Evolutionary conservation across 2,797 vertebrate species (phyloP).

Genomic region (Phaenicophaeus curvirostris): DNA sequence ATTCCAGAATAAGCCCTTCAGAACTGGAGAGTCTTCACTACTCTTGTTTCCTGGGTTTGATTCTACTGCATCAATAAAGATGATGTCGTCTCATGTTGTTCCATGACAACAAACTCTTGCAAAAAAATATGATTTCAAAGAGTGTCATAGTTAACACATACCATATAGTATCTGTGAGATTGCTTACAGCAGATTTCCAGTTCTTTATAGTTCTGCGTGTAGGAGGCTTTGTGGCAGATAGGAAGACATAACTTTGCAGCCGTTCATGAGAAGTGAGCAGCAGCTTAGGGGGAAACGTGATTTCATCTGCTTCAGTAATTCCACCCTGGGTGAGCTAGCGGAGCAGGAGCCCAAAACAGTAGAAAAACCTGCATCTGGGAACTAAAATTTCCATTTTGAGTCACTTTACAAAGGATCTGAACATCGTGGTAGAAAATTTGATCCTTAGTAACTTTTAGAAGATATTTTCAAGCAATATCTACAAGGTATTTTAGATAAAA

Average conservation of each 20-base stretch:
- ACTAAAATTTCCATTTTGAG: background rate
- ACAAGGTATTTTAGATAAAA: background rate
- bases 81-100: background rate
- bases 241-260: background rate
- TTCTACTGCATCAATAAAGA: background rate
- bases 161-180: background rate
- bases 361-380: background rate
- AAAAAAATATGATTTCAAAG: background rate
- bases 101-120: background rate
- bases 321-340: background rate
- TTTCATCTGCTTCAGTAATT: background rate
- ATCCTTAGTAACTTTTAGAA: background rate
- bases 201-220: background rate
- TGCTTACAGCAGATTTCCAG: background rate
- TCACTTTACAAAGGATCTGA: background rate
- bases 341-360: background rate
- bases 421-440: background rate
- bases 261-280: background rate
- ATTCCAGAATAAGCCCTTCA: background rate
- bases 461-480: background rate
- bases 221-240: background rate
- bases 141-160: background rate
- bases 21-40: background rate
- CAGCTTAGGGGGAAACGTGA: background rate
- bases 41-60: background rate